A percentile compares a stretch with the other conserved stretches of the same genome.
These are phyloP conservation scores for Pemphredon lugubris DNA, from an alignment of 2,888 invertebrate species.

Conservation along the genomic window DNA sequence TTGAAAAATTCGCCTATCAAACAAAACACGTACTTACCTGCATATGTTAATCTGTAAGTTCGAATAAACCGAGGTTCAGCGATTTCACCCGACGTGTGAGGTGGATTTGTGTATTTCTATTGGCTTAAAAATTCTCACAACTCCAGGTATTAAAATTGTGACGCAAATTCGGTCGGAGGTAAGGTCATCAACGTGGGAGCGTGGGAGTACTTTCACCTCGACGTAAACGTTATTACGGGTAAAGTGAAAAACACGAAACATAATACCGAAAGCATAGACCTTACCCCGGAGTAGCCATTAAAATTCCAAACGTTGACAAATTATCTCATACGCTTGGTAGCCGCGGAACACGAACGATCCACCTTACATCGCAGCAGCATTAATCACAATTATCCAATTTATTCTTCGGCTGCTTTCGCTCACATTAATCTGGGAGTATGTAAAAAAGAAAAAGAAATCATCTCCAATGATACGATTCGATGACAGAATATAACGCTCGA, in stretches of 20 bases:
- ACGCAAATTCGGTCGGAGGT: conserved; percentile 55
- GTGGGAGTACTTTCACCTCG: conserved; percentile 65
- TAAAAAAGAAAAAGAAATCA: too few relatives aligned
- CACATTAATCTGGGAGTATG: neutral
- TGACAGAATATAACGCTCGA: too few relatives aligned
- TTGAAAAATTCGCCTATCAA: too few relatives aligned
- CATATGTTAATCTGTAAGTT: too few relatives aligned
- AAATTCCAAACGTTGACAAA: conserved; percentile 61
- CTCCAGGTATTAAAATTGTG: conserved; percentile 53
- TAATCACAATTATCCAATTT: conserved; percentile 42
- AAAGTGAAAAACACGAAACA: conserved; percentile 47
- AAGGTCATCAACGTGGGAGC: conserved; percentile 52
- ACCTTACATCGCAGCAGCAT: conserved; percentile 23
- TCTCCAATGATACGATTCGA: too few relatives aligned
- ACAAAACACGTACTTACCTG: too few relatives aligned
- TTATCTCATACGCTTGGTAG: conserved; percentile 16
- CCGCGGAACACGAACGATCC: conserved; percentile 3
- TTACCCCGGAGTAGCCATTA: conserved; percentile 39
- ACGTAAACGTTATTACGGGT: conserved; percentile 48
- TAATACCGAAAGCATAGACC: conserved; percentile 43
- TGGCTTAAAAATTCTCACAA: conserved; percentile 42
- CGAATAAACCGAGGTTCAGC: too few relatives aligned
- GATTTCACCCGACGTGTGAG: too few relatives aligned
- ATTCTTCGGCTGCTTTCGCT: conserved; percentile 3
- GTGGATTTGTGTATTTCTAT: too few relatives aligned